Base-by-base conservation (phyloP, 92 coral and sea anemone species). In the Parazoanthus atlanticus region DNA sequence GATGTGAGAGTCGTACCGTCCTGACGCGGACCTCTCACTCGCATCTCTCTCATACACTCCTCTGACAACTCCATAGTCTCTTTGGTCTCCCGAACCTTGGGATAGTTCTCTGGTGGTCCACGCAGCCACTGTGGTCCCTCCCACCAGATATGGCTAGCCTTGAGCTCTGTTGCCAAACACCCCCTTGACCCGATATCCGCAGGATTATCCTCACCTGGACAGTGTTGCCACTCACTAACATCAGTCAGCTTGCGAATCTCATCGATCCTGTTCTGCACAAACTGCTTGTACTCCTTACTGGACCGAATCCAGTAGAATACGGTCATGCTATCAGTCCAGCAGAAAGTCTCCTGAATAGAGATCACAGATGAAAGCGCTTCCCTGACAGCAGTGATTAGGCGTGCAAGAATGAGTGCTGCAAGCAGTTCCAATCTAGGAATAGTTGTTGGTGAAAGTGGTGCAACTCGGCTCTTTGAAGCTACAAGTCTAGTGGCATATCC, bases 391-490 rank as follows among this genome's bases (percentile, higher is more conserved):
- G 88, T 79, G 75, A 92, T 58, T 8, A 89, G 56, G 65, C 88
- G 85, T 30, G 88, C 71, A 36, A 86, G 85, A 38, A 91, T 91
- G 1, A 89, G 81, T 1, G 91, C 93, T 64, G 93, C 91, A 10
- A 93, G 47, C 72, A 91, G 86, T 49, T 91, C 92, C 64, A 93
- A 76, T 81, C 92, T 81, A 5, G 93, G 93, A 46, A 93, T 91
- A 1, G 89, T 81, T 19, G 78, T 90, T 5, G 81, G 83, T 46
- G 89, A 34, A 8, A 88, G 61, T 3, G 93, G 89, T 33, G 90
- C 76, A 33, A 93, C 90, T 86, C 92, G 43, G 31, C 79, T 89
- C 85, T 91, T 93, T 82, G 89, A 69, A 10, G 92, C 90, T 47
- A 91, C 92, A 56, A 91, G 89, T 66, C 86, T 86, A 29, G 91